Base-by-base conservation (phyloP, 2,797 vertebrate species). In the Kryptopterus vitreolus region DNA sequence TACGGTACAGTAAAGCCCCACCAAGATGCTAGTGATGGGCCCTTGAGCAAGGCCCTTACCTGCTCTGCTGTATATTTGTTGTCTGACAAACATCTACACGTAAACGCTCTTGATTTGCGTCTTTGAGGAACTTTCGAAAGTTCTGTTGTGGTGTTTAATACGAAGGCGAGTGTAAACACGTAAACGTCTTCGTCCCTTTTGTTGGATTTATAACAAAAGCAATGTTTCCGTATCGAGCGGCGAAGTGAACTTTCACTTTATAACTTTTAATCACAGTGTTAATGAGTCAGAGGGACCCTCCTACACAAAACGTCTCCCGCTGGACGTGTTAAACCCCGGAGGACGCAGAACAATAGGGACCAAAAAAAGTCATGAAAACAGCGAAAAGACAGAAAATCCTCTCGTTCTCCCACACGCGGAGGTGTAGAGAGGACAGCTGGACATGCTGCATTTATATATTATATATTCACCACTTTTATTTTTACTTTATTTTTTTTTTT, bases 251-350 rank as follows among this genome's bases (percentile, higher is more conserved):
- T 46, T 68, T 68, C 12, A 15, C 22, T 50, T 24, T 77, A 31
- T 61, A 84, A 79, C 77, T 83, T 83, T 80, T 65, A 83, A 69
- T 83, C 69, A 86, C 78, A 33, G 43, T 70, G 82, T 79, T 55
- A 81, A 86, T 53, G 29, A 70, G 59, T 73, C 76, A 83, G 75
- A 83, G 70, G 68, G 81, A 77, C 50, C 77, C 81, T 71, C 84
- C 76, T 75, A 81, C 77, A 77, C 58, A 50, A 62, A 62, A 48
- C 35, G 58, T 77, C 75, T 79, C 50, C 63, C 33, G 72, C 79
- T 78, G 48, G 24, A 74, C 55, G 71, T 74, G 71, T 74, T 62
- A 55, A 68, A 82, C 71, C 81, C 82, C 52, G 50, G 33, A 74
- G 76, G 70, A 35, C 1, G 70, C 13, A 18, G 24, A 79, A 85